Evolutionary conservation across 1,140 invertebrate genomes (phyloP).

Genomic region (Magallana ariakensis): DNA sequence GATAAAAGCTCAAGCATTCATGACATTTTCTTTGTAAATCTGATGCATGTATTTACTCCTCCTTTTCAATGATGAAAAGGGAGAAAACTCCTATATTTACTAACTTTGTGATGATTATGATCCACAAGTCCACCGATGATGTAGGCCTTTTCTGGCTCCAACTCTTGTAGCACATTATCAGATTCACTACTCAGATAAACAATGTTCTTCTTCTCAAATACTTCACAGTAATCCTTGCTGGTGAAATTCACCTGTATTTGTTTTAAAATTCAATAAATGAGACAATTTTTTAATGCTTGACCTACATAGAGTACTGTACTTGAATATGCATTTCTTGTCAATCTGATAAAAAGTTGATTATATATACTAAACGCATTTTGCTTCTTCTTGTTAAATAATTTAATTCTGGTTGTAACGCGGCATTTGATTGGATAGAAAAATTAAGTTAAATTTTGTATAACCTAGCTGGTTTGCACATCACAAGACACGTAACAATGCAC

Average conservation of each 20-base stretch:
- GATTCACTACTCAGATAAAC: slow-evolving; percentile 98
- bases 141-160: slow-evolving; percentile 91
- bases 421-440: no score
- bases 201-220: slow-evolving; percentile 88
- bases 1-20: background rate
- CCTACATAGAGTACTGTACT: no score
- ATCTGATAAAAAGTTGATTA: no score
- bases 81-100: background rate
- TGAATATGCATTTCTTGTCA: no score
- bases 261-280: background rate
- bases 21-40: background rate
- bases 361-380: no score
- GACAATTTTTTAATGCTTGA: background rate
- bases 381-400: no score
- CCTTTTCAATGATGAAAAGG: no score
- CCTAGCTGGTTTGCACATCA: no score
- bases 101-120: slow-evolving; percentile 96
- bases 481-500: no score
- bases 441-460: no score
- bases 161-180: slow-evolving; percentile 88
- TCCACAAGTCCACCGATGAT: slow-evolving; percentile 98
- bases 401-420: no score
- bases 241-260: slow-evolving; percentile 85
- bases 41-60: no score
- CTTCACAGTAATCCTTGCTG: slow-evolving; percentile 84